phyloP scores from a whole-genome alignment of 2,113 vertebrate species.

The Xyrauchen texanus region DNA sequence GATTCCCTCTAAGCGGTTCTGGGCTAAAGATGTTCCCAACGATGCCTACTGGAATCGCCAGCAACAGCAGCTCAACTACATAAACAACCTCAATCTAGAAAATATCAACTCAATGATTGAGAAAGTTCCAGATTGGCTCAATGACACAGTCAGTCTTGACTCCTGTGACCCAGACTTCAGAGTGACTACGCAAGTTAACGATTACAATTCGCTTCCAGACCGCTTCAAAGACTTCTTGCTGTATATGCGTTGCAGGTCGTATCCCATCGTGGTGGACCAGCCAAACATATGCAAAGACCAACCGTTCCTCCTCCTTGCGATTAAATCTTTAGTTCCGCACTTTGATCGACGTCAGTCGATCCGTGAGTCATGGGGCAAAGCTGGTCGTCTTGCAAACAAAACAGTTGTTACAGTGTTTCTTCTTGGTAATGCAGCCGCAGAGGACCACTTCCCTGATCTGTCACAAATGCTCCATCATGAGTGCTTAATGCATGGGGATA shows the following conservation, averaged over 20 bases:
- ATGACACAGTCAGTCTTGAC: slow-evolving; percentile 50
- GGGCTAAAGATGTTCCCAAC: slow-evolving; percentile 61
- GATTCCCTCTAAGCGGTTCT: slow-evolving; percentile 67
- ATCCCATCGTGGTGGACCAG: slow-evolving; percentile 72
- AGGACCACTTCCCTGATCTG: slow-evolving; percentile 75
- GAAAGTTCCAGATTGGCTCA: slow-evolving; percentile 62
- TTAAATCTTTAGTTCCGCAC: slow-evolving; percentile 80
- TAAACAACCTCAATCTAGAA: slow-evolving; percentile 64
- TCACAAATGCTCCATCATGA: slow-evolving; percentile 75
- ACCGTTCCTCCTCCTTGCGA: slow-evolving; percentile 81
- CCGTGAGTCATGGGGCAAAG: slow-evolving; percentile 83
- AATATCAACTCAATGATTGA: neutral
- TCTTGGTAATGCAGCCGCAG: slow-evolving; percentile 71
- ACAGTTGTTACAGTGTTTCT: slow-evolving; percentile 79
- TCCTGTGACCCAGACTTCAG: slow-evolving; percentile 61
- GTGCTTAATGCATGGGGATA: slow-evolving; percentile 69
- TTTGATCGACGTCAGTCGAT: slow-evolving; percentile 85
- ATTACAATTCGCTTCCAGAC: slow-evolving; percentile 74
- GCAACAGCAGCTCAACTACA: slow-evolving; percentile 73
- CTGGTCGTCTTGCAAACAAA: slow-evolving; percentile 60
- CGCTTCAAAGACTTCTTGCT: slow-evolving; percentile 80
- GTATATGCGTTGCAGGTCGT: slow-evolving; percentile 79
- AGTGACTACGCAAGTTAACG: slow-evolving; percentile 70
- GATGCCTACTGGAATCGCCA: slow-evolving; percentile 80
- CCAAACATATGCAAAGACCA: slow-evolving; percentile 68